Evolutionary conservation across 2,888 invertebrate species (phyloP).

Genomic region (Sarcophaga variegata): DNA sequence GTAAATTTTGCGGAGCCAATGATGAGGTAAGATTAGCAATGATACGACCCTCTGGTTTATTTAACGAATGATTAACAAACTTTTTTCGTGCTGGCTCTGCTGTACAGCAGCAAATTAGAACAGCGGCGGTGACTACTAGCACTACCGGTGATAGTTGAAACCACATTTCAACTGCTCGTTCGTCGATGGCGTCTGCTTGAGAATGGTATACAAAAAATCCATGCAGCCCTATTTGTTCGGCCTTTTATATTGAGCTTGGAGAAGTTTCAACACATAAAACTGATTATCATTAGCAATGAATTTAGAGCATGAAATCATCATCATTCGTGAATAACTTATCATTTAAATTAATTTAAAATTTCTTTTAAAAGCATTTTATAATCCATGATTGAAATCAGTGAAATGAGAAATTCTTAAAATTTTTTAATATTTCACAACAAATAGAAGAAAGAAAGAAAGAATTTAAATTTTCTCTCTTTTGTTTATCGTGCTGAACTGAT

Average conservation of each 20-base stretch:
- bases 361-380: too few species aligned
- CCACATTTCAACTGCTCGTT: background rate
- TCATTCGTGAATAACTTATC: too few species aligned
- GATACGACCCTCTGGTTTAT: background rate
- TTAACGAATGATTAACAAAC: background rate
- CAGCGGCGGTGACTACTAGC: background rate
- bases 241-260: background rate
- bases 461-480: too few species aligned
- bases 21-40: background rate
- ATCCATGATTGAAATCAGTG: too few species aligned
- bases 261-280: background rate
- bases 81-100: conserved; percentile 3
- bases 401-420: too few species aligned
- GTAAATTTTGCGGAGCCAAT: background rate
- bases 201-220: background rate
- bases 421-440: too few species aligned
- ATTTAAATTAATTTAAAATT: too few species aligned
- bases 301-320: too few species aligned
- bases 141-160: background rate
- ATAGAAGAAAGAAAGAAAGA: too few species aligned
- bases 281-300: too few species aligned
- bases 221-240: background rate
- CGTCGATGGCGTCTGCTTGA: background rate
- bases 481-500: too few species aligned
- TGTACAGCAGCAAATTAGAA: background rate